Base-by-base conservation (phyloP, 2,888 invertebrate genomes). In the Gandaritis pyraliata region DNA sequence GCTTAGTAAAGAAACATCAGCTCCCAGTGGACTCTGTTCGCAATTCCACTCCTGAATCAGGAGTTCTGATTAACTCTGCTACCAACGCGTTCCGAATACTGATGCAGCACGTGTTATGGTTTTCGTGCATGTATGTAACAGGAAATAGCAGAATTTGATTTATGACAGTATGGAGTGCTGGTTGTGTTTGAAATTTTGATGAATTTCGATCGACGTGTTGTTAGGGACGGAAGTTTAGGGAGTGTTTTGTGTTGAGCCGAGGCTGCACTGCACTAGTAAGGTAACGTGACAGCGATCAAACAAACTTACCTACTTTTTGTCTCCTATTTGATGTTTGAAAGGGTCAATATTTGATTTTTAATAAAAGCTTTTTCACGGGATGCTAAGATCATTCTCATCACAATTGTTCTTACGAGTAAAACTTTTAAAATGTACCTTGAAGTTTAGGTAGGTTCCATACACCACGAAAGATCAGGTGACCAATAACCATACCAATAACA, bases 81-180 rank as follows among this genome's bases (percentile, higher is more conserved):
- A 60, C 36, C 65, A 69, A 70, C 76, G 75, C 74, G 78, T 58
- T 33, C 58, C 18, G 82, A 80, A 81, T 82, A 69, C 65, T 69
- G 65, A 71, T 66, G 41, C 48, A 53, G 71, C 74, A 76, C 70
- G 70, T 73, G 71, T 63, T 47, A 59, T 56, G 56, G 58, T 56
- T 58, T 51, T 61, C 53, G 63, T 61, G 56, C 60, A 64, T 61
- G 58, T 59, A 66, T 43, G 11, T 43, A 38, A 43, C 66, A 63
- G 68, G 70, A 68, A 66, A 61, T 62, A 66, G 63, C 63, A 36
- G 59, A 61, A 70, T 56, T 55, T 65, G 70, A 66, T 68, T 68
- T 70, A 70, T 66, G 66, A 66, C 64, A 64, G 54, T 68, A 70
- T 68, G 61, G 59, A 64, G 59, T 55, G 62, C 55, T 60, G 49